phyloP scores from a whole-genome alignment of 2,113 vertebrate species.

The Sphaerodactylus townsendi region DNA sequence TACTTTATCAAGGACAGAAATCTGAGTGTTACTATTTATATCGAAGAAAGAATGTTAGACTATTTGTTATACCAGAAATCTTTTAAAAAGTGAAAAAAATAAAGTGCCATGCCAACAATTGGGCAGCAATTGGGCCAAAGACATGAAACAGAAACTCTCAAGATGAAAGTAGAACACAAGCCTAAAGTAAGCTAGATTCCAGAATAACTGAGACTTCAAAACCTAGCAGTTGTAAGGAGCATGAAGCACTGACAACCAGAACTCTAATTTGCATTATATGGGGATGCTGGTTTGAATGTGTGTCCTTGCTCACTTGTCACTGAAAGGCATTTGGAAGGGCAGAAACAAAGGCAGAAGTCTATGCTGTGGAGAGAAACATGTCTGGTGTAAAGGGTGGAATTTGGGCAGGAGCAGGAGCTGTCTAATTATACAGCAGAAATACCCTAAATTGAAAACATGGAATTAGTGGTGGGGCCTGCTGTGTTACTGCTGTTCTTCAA shows the following conservation, averaged over 20 bases:
- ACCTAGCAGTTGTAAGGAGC: neutral
- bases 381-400: neutral
- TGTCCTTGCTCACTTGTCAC: neutral
- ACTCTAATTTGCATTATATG: neutral
- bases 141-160: neutral
- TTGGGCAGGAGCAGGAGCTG: too few species aligned
- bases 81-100: neutral
- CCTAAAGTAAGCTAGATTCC: neutral
- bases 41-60: neutral
- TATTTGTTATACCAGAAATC: neutral
- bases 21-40: slow-evolving; percentile 1
- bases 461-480: neutral
- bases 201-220: neutral
- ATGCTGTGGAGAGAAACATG: neutral
- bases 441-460: neutral
- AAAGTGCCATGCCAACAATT: neutral
- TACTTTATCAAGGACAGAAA: slow-evolving; percentile 24
- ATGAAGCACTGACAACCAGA: neutral
- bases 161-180: neutral
- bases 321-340: neutral
- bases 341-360: neutral
- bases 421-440: neutral
- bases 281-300: neutral
- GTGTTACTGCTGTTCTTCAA: too few species aligned
- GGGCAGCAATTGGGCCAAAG: neutral